Evolutionary conservation across 2,888 invertebrate species (phyloP), one percentile per base, ranked within the genome.

Genomic region (Tipula confusa): DNA sequence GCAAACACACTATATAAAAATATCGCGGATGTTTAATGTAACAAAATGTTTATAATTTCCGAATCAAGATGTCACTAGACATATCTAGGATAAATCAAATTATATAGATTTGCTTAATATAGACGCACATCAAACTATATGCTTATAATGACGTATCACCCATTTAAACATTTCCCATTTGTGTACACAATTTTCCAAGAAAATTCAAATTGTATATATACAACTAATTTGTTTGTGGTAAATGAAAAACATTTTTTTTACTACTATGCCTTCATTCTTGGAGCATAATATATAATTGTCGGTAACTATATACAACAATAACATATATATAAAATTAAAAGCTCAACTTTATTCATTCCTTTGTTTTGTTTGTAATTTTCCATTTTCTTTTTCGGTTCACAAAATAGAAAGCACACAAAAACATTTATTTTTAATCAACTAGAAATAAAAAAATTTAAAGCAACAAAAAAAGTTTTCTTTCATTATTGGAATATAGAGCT

Each of bases 361-460:
- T 38, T 38, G 64, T 64, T 64, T 64, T 64, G 64, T 64, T 64
- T 64, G 64, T 64, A 64, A 64, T 64, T 64, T 64, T 64, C 64
- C 64, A 64, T 64, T 64, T 64, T 64, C 64, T 64, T 64, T 24
- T 64, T 64, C 7, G 64, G 64, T 64, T 64, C 64, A 64, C 64
- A 64, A 64, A 64, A 64, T 13, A 64, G 7, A 64, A 48, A 48
- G 48, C 48, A 48, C 18, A 48, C 48, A 48, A 48, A 64, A 64
- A 64, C 64, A 64, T 64, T 64, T 64, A 64, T 64, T 64, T 64
- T 64, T 64, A 64, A 64, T 64, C 64, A 64, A 64, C 64, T 64
- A 64, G 64, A 64, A 64, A 64, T 64, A 64, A 64, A 33, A n/a
- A n/a, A 64, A 64, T 64, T 64, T 24, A n/a, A 43, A 43, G 15